These are phyloP conservation scores for Harpalus rufipes DNA, from an alignment of 2,888 invertebrate genomes.

Conservation along the genomic window DNA sequence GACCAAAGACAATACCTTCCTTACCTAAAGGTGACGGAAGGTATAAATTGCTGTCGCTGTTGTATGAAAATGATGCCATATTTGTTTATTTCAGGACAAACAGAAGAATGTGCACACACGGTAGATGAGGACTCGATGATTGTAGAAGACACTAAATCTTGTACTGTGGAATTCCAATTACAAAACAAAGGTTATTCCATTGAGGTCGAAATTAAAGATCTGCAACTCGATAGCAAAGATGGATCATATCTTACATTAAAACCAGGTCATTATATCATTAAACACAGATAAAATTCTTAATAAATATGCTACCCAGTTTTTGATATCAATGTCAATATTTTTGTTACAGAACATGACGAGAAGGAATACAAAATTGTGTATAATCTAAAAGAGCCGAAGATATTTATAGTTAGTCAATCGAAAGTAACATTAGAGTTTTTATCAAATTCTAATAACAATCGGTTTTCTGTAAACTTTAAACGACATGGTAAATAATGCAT, in stretches of 20 bases:
- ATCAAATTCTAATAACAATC: not conserved
- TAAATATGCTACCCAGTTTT: too few relatives aligned
- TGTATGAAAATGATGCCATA: too few relatives aligned
- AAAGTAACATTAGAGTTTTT: slow-evolving; percentile 1
- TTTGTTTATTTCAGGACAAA: not conserved
- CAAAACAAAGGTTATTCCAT: not conserved
- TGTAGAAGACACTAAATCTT: not conserved
- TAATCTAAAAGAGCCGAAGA: not conserved
- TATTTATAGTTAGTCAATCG: slow-evolving; percentile 12
- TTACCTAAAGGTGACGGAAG: too few relatives aligned
- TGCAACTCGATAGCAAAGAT: not conserved
- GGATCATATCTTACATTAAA: not conserved
- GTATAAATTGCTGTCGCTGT: too few relatives aligned
- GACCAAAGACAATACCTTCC: too few relatives aligned
- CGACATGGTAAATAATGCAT: slow-evolving; percentile 52
- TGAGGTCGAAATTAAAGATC: not conserved
- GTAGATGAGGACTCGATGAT: not conserved
- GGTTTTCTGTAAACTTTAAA: slow-evolving; percentile 15
- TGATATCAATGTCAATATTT: not conserved
- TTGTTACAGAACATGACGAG: slow-evolving; percentile 28
- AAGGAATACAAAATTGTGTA: slow-evolving; percentile 44
- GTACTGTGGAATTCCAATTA: not conserved
- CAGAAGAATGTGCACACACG: not conserved
- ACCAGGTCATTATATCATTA: not conserved
- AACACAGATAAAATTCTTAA: not conserved